Base-by-base conservation (phyloP, 2,113 vertebrate species). In the Gavia stellata region DNA sequence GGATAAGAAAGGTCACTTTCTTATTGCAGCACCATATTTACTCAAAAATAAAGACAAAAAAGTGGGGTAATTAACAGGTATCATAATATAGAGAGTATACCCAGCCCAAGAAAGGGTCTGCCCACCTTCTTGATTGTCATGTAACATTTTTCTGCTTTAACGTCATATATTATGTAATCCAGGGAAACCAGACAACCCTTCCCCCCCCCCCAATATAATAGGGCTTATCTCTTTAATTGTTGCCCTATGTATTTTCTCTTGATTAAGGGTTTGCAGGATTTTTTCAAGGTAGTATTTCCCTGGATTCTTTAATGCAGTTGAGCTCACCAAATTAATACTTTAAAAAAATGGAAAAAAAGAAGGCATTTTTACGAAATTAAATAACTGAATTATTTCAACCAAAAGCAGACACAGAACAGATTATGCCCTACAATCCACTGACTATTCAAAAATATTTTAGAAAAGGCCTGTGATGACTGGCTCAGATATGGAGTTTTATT, bases 81-180 rank as follows among this genome's bases (percentile, higher is more conserved):
- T 75, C 40, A 90, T 81, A 90, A 34, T 40, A 47, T 2, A 36
- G 7, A 90, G 12, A 71, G 3, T 14, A 65, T 12, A 21, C 1
- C 0, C 1, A 26, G 26, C 4, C 4, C 56, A 58, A 44, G 33
- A 52, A 52, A 16, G 4, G 1, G 4, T 73, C 23, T 78, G 7
- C 23, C 12, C 11, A 40, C 5, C 2, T 73, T 70, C 24, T 90
- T 40, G 2, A 26, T 21, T 78, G 25, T 59, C 38, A 26, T 33
- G 6, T 52, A 49, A 38, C 1, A 26, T 59, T 90, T 50, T 87
- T 70, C 17, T 72, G 3, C 23, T 62, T 62, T 81, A 70, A 7
- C 2, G 2, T 23, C 5, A 6, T 55, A 8, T 19, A 29, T 74
- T 58, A 62, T 28, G 7, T 23, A 71, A 5, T 38, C 9, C 33